Percentiles rank a stretch among this genome's conserved stretches.
phyloP scores from a whole-genome alignment of 2,888 invertebrate species.

The Labia minor region DNA sequence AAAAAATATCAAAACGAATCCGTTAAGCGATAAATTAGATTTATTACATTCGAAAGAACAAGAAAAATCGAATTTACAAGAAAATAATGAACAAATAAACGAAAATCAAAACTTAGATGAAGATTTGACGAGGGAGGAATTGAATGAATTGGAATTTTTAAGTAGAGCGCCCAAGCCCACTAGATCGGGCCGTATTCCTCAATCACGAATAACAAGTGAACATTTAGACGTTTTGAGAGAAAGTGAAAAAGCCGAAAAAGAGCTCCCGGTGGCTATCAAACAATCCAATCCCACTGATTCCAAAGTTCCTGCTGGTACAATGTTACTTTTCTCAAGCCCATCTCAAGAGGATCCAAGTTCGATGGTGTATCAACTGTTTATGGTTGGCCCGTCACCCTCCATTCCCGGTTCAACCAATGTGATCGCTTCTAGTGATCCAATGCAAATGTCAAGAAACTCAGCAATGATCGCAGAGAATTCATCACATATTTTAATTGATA shows the following conservation, averaged over 20 bases:
- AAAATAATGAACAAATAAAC: neutral
- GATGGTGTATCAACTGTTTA: neutral
- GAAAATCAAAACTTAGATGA: neutral
- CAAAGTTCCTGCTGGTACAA: neutral
- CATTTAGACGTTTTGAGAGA: neutral
- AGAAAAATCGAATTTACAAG: conserved; percentile 9
- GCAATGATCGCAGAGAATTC: too few relatives aligned
- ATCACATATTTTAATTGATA: too few relatives aligned
- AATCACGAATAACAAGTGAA: neutral
- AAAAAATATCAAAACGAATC: neutral
- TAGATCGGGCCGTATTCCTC: conserved; percentile 16
- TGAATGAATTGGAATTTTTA: conserved; percentile 16
- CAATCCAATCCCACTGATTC: neutral
- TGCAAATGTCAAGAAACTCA: neutral
- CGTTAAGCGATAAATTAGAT: neutral
- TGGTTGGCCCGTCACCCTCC: neutral
- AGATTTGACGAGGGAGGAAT: neutral
- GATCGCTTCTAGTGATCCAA: neutral
- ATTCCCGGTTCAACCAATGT: neutral
- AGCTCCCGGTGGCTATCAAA: neutral
- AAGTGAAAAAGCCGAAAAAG: neutral
- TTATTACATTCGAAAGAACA: neutral
- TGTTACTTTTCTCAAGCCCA: neutral
- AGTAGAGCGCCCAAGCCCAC: conserved; percentile 16
- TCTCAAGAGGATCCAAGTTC: neutral